Evolutionary conservation across 2,888 invertebrate species (phyloP).

Genomic region (Habrosyne pyritoides): DNA sequence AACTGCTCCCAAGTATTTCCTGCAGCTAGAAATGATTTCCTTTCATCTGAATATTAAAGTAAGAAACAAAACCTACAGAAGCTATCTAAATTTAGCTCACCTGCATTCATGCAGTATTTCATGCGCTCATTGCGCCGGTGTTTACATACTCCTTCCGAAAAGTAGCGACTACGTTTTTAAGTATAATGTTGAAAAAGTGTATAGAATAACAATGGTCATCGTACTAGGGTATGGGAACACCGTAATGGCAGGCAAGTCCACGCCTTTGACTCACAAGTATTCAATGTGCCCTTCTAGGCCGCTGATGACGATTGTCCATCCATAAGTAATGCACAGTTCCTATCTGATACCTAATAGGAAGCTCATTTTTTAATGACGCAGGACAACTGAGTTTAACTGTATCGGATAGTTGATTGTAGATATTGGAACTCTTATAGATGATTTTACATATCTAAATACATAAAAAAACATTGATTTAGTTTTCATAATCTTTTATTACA

Average conservation of each 20-base stretch:
- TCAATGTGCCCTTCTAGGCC: conserved; percentile 19
- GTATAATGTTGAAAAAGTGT: conserved; percentile 9
- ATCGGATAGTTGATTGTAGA: not conserved
- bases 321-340: conserved; percentile 29
- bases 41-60: not conserved
- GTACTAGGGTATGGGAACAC: conserved; percentile 29
- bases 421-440: too few species aligned
- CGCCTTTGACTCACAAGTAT: conserved; percentile 21
- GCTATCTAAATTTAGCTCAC: not conserved
- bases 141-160: not conserved
- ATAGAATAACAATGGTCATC: conserved; percentile 26
- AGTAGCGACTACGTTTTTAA: not conserved
- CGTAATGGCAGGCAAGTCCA: conserved; percentile 7
- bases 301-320: conserved; percentile 24
- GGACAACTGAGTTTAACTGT: not conserved
- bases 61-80: not conserved
- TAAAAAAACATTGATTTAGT: too few species aligned
- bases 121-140: not conserved
- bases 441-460: too few species aligned
- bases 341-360: conserved; percentile 19
- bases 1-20: too few species aligned
- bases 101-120: not conserved
- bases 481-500: too few species aligned
- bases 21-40: conserved; percentile 27
- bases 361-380: conserved; percentile 11